Evolutionary conservation across 2,113 vertebrate genomes (phyloP).

Genomic region (Scopus umbretta): DNA sequence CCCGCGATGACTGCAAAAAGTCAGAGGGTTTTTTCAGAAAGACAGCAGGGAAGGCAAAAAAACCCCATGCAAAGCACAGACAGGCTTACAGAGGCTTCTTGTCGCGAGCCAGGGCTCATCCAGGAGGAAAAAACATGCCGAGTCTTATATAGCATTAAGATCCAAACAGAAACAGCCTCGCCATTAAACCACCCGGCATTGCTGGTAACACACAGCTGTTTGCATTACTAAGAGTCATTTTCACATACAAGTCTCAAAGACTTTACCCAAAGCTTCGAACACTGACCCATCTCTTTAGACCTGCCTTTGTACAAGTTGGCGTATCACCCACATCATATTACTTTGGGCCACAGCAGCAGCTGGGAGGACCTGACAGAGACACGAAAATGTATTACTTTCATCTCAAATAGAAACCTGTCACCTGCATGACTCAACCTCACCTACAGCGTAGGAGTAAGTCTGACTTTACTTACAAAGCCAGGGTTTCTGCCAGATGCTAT

Average conservation of each 20-base stretch:
- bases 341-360: fast-evolving
- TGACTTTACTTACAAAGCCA: background rate
- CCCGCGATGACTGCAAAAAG: background rate
- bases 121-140: background rate
- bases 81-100: background rate
- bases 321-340: fast-evolving
- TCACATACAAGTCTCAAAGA: background rate
- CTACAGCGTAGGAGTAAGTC: background rate
- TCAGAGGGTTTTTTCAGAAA: background rate
- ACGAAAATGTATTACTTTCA: background rate
- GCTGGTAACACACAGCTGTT: background rate
- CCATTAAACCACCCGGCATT: background rate
- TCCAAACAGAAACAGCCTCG: background rate
- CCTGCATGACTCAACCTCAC: background rate
- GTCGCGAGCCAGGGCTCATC: background rate
- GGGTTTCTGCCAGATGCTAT: background rate
- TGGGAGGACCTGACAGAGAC: background rate
- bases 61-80: background rate
- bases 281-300: background rate
- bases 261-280: background rate
- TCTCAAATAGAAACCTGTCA: background rate
- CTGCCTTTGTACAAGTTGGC: background rate
- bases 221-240: background rate
- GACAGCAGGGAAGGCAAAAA: background rate
- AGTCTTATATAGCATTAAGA: background rate